Evolutionary conservation across 2,888 invertebrate species (phyloP).

Genomic region (Theodoxus fluviatilis): DNA sequence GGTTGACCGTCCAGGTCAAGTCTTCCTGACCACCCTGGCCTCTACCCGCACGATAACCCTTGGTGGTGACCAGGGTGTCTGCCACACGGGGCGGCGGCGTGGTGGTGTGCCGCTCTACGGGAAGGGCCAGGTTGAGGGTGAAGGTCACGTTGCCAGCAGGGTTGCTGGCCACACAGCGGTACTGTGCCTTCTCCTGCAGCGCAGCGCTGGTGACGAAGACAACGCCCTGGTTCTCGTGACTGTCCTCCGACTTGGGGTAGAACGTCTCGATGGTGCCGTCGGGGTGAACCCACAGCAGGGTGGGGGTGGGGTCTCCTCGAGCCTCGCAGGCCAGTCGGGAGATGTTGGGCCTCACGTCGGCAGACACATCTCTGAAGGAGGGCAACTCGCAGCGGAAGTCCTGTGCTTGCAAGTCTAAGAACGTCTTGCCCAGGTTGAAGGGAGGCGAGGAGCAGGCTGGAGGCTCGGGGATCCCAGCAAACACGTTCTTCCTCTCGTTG

Average conservation of each 20-base stretch:
- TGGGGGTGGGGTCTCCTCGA: conserved; percentile 61
- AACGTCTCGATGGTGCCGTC: conserved; percentile 52
- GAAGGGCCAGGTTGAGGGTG: conserved; percentile 61
- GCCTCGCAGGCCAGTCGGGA: conserved; percentile 60
- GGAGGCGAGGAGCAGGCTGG: conserved; percentile 57
- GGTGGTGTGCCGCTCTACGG: conserved; percentile 33
- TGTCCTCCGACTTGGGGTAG: conserved; percentile 39
- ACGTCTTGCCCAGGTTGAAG: conserved; percentile 48
- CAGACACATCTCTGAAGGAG: conserved; percentile 61
- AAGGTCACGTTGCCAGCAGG: conserved; percentile 63
- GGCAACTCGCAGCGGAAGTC: conserved; percentile 61
- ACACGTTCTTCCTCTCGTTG: conserved; percentile 39
- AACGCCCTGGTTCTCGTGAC: conserved; percentile 50
- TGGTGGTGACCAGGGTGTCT: too few species aligned
- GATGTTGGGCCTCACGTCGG: conserved; percentile 51
- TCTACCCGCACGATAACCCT: too few species aligned
- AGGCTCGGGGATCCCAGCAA: conserved; percentile 44
- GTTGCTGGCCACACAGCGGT: conserved; percentile 62
- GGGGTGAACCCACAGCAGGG: conserved; percentile 61
- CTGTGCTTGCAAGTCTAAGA: conserved; percentile 48
- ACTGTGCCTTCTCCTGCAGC: conserved; percentile 48
- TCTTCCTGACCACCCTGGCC: too few species aligned
- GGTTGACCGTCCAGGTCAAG: conserved; percentile 33
- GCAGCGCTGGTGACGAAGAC: conserved; percentile 49
- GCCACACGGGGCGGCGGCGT: conserved; percentile 26